These are phyloP conservation scores for Caenorhabditis sp. DNA, from an alignment of 2,888 invertebrate genomes.

Conservation along the genomic window DNA sequence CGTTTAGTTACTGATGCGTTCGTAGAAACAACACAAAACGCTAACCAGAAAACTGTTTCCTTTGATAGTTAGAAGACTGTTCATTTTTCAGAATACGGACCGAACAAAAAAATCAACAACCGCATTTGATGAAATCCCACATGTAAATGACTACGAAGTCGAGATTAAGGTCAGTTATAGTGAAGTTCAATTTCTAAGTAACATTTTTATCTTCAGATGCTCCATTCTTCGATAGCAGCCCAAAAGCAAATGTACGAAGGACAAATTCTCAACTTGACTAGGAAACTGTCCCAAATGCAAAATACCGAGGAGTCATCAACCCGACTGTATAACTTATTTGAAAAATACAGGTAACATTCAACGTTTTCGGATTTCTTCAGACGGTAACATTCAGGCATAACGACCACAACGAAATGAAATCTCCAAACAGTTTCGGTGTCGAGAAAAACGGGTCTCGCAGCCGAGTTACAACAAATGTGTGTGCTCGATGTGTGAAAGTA, in stretches of 20 bases:
- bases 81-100: conserved; percentile 47
- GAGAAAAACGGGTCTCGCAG: conserved; percentile 56
- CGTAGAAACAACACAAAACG: not conserved
- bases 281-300: conserved; percentile 42
- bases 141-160: conserved; percentile 62
- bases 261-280: conserved; percentile 57
- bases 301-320: conserved; percentile 48
- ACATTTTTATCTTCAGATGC: conserved; percentile 46
- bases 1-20: conserved; percentile 23
- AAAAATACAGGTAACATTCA: conserved; percentile 66
- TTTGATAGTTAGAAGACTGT: no score
- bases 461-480: conserved; percentile 23
- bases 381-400: not conserved
- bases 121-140: conserved; percentile 55
- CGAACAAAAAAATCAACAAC: conserved; percentile 54
- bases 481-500: conserved; percentile 42
- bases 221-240: conserved; percentile 68
- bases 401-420: conserved; percentile 37
- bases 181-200: no score
- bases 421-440: conserved; percentile 39
- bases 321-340: conserved; percentile 61
- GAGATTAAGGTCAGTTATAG: conserved; percentile 65
- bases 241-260: conserved; percentile 73
- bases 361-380: not conserved
- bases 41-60: not conserved